These are phyloP conservation scores for Trichogramma dendrolimi DNA, from an alignment of 2,888 invertebrate species.

Conservation along the genomic window DNA sequence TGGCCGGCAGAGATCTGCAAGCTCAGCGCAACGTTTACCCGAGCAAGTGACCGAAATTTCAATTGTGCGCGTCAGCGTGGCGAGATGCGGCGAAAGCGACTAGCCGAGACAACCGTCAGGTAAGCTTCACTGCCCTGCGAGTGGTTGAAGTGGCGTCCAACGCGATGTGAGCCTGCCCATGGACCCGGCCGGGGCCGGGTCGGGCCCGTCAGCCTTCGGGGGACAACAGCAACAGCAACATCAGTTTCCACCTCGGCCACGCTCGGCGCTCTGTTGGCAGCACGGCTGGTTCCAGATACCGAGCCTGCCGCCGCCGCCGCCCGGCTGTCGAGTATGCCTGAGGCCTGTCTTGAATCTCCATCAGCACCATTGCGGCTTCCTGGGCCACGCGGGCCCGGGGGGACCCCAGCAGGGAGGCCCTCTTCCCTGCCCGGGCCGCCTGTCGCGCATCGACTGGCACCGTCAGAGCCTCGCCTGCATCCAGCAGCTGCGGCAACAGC, in stretches of 20 bases:
- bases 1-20: too few relatives aligned
- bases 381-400: neutral
- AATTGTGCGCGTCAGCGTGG: neutral
- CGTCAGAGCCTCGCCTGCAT: constrained; percentile 23
- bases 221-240: neutral
- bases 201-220: constrained; percentile 36
- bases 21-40: too few relatives aligned
- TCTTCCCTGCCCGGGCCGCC: constrained; percentile 15
- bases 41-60: too few relatives aligned
- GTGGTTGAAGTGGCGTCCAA: constrained; percentile 22
- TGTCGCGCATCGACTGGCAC: constrained; percentile 18
- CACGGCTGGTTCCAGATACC: neutral
- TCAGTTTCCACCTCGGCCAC: neutral
- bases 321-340: constrained; percentile 45
- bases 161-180: constrained; percentile 50
- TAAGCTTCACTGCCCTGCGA: too few relatives aligned
- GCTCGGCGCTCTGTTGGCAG: neutral
- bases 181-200: constrained; percentile 51
- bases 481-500: constrained; percentile 28
- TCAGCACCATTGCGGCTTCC: constrained; percentile 18
- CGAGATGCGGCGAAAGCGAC: neutral
- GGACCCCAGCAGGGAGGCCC: constrained; percentile 9
- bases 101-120: too few relatives aligned
- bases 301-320: constrained; percentile 39
- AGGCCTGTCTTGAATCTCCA: constrained; percentile 42